Base-by-base conservation (phyloP, 2,888 invertebrate genomes). In the Coenonympha glycerion region DNA sequence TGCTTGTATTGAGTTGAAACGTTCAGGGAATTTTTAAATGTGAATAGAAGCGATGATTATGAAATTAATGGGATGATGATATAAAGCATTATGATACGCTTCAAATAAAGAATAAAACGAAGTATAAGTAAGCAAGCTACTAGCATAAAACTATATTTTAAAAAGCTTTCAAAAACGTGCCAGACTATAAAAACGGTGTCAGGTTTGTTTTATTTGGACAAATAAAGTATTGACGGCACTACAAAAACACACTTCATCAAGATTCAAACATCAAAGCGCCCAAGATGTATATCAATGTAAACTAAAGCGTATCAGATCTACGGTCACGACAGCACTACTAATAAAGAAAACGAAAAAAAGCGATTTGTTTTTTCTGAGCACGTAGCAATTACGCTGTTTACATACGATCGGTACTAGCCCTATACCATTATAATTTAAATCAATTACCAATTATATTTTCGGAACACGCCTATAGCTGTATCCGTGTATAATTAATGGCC, bases 341-440 rank as follows among this genome's bases (percentile, higher is more conserved):
- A 52, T 42, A 54, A 52, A 54, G 49, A 55, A 47, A 42, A 42
- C 54, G 53, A 52, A 62, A 52, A 63, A 61, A 33, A 31, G 8
- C 53, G 55, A 56, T 57, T 59, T 57, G 52, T 54, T 47, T 51
- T n/a, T 50, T 53, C 53, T 36, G 41, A 33, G 49, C 56, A 57
- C 56, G 55, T 53, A 44, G 48, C 50, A 50, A 68, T 65, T 66
- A 79, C 65, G 61, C 64, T 81, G 79, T 85, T 81, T 82, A 83
- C 75, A 75, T 66, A 71, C 66, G 75, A 79, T 79, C 2, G 13
- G 6, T 22, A 71, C 44, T 54, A 61, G 47, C 67, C 69, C 73
- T 69, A 68, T 70, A n/a, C n/a, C 66, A 80, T 83, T 83, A 82
- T 77, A 75, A 81, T 83, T 84, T 78, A 82, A 83, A 80, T 83